Percentiles rank a stretch among this genome's conserved stretches.
Evolutionary conservation across 2,888 invertebrate species (phyloP).

Genomic region (Iphiclides podalirius): DNA sequence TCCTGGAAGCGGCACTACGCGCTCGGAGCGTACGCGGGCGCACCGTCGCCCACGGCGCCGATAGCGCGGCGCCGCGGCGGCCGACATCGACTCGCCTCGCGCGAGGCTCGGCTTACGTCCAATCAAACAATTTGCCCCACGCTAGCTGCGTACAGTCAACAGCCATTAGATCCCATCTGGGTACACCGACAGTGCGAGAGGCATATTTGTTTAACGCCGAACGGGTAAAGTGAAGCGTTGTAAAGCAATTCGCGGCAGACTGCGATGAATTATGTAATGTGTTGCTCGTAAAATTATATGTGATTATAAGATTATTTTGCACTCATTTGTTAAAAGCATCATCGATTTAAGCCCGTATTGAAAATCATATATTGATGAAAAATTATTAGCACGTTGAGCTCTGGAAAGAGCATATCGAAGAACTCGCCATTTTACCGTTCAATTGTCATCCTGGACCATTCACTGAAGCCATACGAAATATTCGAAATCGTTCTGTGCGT

Average conservation of each 20-base stretch:
- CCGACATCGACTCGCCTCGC: constrained; percentile 64
- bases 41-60: constrained; percentile 65
- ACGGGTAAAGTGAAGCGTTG: background rate
- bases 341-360: too few species aligned
- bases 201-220: background rate
- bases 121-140: constrained; percentile 61
- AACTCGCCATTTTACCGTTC: too few species aligned
- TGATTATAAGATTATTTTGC: too few species aligned
- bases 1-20: constrained; percentile 77
- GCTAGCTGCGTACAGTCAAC: constrained; percentile 38
- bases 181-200: background rate
- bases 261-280: too few species aligned
- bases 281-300: too few species aligned
- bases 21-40: constrained; percentile 53
- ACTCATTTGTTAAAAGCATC: too few species aligned
- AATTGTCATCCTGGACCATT: too few species aligned
- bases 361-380: too few species aligned
- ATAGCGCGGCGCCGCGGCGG: constrained; percentile 74
- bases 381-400: too few species aligned
- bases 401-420: too few species aligned
- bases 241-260: background rate
- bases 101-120: constrained; percentile 69
- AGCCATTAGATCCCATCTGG: constrained; percentile 22
- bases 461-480: too few species aligned
- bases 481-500: too few species aligned